Base-by-base conservation (phyloP, 2,797 vertebrate species). In the Phoeniculus purpureus region DNA sequence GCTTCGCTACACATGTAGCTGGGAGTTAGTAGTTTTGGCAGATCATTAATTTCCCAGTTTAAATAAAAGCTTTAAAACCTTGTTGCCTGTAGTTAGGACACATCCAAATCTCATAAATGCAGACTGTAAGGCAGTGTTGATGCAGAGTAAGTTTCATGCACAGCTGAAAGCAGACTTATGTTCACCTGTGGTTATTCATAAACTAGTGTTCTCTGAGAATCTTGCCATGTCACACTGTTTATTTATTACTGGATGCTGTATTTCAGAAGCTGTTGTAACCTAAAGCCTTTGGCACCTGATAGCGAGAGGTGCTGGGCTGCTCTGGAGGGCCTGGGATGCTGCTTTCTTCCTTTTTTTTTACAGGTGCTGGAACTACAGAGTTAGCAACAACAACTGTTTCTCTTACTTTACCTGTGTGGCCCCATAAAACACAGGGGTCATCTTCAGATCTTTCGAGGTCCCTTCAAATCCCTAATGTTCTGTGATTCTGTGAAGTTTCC, bases 31-130 rank as follows among this genome's bases (percentile, higher is more conserved):
- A 89, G 70, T 85, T 96, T 85, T 88, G 92, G 84, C 94, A 95
- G 93, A 94, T 83, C 89, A 93, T 94, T 95, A 94, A 92, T 94
- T 93, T 89, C 78, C 68, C 92, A 84, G 93, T 92, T 95, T 95
- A 96, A 95, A 94, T 95, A 95, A 94, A 96, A 95, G 92, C 80
- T 87, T 92, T 91, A 94, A 96, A 96, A 91, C 56, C 82, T 90
- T 86, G 73, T 84, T 95, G 94, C 76, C 81, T 92, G 56, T 66
- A 87, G 90, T 90, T 81, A 94, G 79, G 70, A 40, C 81, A 84
- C 58, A 82, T 84, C 32, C 81, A 88, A 59, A 55, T 80, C 83
- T 88, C 83, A 61, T 89, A 93, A 94, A 82, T 10, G 50, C 29
- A 85, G 59, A 11, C 11, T 0, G 4, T 48, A 84, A 81, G 58